phyloP scores from a whole-genome alignment of 2,888 invertebrate species.

The Epirrita christyi region DNA sequence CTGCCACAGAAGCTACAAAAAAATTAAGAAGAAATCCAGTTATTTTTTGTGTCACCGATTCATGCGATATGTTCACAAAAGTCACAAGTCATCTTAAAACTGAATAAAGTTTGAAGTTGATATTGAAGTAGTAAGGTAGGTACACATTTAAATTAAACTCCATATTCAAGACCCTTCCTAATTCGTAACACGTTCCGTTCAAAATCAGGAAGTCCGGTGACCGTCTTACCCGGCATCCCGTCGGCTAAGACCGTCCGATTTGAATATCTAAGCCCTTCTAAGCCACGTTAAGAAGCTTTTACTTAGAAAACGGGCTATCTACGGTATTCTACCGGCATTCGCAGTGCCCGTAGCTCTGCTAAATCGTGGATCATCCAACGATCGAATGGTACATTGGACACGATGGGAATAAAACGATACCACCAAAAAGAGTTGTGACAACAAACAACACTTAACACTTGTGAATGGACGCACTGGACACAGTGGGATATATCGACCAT shows the following conservation, averaged over 20 bases:
- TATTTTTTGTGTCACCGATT: neutral
- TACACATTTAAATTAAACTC: constrained; percentile 17
- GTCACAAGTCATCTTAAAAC: neutral
- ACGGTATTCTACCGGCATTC: constrained; percentile 13
- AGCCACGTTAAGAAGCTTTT: constrained; percentile 28
- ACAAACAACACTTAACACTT: too few relatives aligned
- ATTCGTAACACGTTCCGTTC: constrained; percentile 49
- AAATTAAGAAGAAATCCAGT: too few relatives aligned
- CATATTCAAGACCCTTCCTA: constrained; percentile 23
- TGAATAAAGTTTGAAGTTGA: neutral
- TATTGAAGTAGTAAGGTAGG: neutral
- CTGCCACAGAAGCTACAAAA: too few relatives aligned
- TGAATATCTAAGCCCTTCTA: constrained; percentile 62
- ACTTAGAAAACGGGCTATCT: constrained; percentile 21
- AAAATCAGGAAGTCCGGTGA: constrained; percentile 59
- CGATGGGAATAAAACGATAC: too few relatives aligned
- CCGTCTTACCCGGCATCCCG: constrained; percentile 46
- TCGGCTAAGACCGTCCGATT: constrained; percentile 62
- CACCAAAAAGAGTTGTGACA: too few relatives aligned
- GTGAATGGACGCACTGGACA: too few relatives aligned
- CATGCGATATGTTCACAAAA: neutral
- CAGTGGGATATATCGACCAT: too few relatives aligned
- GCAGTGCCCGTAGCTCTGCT: neutral
- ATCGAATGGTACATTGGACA: too few relatives aligned
- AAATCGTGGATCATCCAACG: too few relatives aligned